Percentiles rank a stretch among this genome's conserved stretches.
Conservation (phyloP, 2,797 vertebrate genomes). For the Rhynchonycteris naso region DNA sequence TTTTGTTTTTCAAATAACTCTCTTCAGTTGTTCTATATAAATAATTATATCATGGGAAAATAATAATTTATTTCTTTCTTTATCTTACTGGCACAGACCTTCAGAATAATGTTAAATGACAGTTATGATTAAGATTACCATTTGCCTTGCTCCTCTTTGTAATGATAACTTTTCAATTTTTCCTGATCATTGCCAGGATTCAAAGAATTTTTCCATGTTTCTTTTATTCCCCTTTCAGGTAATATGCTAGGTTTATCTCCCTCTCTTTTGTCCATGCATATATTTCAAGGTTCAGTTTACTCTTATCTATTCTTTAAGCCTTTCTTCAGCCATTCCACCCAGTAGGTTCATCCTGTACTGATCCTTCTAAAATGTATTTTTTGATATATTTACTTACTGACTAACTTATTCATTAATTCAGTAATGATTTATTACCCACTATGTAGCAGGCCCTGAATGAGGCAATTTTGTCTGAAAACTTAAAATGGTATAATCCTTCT, state of each 20-base stretch:
- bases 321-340: background rate
- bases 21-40: background rate
- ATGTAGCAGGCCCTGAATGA: background rate
- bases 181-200: background rate
- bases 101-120: background rate
- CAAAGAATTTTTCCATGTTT: background rate
- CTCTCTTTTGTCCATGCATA: background rate
- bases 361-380: background rate
- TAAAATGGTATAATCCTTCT: background rate
- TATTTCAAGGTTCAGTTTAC: background rate
- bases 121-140: background rate
- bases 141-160: background rate
- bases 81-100: background rate
- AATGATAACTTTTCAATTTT: background rate
- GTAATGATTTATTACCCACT: background rate
- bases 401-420: background rate
- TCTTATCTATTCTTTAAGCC: background rate
- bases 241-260: background rate
- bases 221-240: background rate
- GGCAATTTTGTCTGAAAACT: background rate
- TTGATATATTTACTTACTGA: background rate
- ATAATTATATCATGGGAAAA: background rate
- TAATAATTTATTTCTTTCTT: background rate
- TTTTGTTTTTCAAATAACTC: background rate
- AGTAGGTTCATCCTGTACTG: background rate